phyloP scores from a whole-genome alignment of 2,888 invertebrate genomes.

The Cataglyphis livida region DNA sequence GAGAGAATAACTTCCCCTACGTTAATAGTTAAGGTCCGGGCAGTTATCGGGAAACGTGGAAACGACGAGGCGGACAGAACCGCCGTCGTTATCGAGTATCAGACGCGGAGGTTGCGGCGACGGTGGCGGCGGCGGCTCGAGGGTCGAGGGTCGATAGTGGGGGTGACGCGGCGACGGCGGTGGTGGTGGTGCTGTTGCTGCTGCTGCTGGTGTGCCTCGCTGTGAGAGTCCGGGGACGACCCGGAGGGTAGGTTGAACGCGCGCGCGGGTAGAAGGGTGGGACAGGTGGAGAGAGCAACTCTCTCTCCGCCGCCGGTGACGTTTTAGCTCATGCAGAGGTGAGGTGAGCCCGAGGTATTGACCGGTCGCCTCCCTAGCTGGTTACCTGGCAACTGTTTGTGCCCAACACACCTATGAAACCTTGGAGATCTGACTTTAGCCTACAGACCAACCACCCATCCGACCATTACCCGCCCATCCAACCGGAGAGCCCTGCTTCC shows the following conservation, averaged over 20 bases:
- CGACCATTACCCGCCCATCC: constrained; percentile 61
- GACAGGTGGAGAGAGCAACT: constrained; percentile 75
- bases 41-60: constrained; percentile 42
- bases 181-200: constrained; percentile 63
- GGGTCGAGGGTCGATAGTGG: constrained; percentile 42
- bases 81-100: constrained; percentile 46
- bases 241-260: constrained; percentile 27
- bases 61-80: constrained; percentile 56
- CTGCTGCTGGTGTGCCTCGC: constrained; percentile 54
- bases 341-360: constrained; percentile 82
- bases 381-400: constrained; percentile 84
- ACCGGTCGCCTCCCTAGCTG: constrained; percentile 84
- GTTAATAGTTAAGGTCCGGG: constrained; percentile 31
- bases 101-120: constrained; percentile 42
- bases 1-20: constrained; percentile 1
- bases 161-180: background rate
- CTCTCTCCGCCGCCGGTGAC: constrained; percentile 81
- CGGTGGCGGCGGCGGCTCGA: constrained; percentile 48
- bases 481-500: constrained; percentile 46
- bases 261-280: constrained; percentile 63
- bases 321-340: constrained; percentile 80
- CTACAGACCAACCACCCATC: constrained; percentile 65
- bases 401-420: constrained; percentile 85
- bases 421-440: constrained; percentile 85
- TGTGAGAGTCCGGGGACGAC: constrained; percentile 10